phyloP scores from a whole-genome alignment of 2,797 vertebrate genomes.

The Coccyzus lansbergi region DNA sequence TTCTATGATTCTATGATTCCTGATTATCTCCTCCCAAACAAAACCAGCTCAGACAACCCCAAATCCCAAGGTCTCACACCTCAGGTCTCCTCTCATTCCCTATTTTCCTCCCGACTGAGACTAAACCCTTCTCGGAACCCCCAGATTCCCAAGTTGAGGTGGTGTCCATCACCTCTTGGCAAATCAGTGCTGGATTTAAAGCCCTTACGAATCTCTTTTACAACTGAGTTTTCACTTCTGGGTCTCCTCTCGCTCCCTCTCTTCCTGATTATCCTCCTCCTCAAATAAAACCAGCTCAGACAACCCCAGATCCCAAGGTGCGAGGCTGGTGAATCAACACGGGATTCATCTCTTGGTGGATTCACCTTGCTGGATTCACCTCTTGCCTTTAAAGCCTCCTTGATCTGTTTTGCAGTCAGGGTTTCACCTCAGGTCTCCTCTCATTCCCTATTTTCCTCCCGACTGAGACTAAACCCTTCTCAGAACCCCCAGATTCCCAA shows the following conservation, averaged over 20 bases:
- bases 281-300: rapidly evolving
- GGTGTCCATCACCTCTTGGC: background rate
- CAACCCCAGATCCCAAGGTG: too few relatives aligned
- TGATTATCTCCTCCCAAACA: background rate
- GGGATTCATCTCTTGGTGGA: too few relatives aligned
- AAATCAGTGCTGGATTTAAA: background rate
- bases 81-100: too few relatives aligned
- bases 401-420: background rate
- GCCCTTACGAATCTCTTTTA: background rate
- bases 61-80: too few relatives aligned
- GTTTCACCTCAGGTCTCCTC: background rate
- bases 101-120: background rate
- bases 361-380: too few relatives aligned
- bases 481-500: too few relatives aligned
- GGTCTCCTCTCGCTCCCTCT: background rate
- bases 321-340: too few relatives aligned
- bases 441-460: background rate
- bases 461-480: background rate
- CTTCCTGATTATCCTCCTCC: background rate
- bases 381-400: background rate
- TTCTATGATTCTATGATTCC: too few relatives aligned
- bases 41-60: too few relatives aligned
- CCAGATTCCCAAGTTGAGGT: too few relatives aligned
- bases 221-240: background rate
- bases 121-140: rapidly evolving